Base-by-base conservation (phyloP, 1,140 invertebrate species). In the Saxidomus purpurata region DNA sequence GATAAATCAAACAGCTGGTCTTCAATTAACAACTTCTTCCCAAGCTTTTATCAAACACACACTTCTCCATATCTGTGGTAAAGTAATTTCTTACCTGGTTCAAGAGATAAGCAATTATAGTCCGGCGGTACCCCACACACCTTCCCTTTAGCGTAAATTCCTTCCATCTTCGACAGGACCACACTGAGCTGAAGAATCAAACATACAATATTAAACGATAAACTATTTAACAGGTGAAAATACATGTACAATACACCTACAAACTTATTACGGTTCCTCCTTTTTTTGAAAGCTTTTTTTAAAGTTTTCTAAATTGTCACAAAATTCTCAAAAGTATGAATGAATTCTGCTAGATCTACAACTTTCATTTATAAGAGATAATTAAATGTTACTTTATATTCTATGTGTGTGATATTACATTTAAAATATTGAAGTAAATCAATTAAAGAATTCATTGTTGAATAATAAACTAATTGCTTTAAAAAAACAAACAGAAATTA, bases 121-220 rank as follows among this genome's bases (percentile, higher is more conserved):
- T 63, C 74, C 79, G 59, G 79, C 25, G 86, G 76, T 25, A 89
- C 67, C 15, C 95, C 84, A 90, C 96, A 96, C 17, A 94, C 92
- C n/a, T 92, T 92, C 15, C 91, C 92, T 67, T 90, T 91, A 52
- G 90, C 91, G n/a, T 93, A 93, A 8, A 94, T 92, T 1, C 91
- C 84, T 49, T 93, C 90, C 93, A 94, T 92, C 22, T 91, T 71
- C 0, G 93, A 91, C 59, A 89, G 40, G 17, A 92, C 80, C 17
- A 52, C 61, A n/a, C 86, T 86, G 79, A 93, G 74, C 91, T 96
- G 82, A 43, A 88, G 89, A 28, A n/a, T 79, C 31, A 47, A 11
- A 49, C 43, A 34, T 47, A n/a, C 3, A 9, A 79, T 34, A 52
- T 43, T 38, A n/a, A n/a, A n/a, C n/a, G n/a, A n/a, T n/a, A n/a